These are phyloP conservation scores for Formicarius rufipectus DNA, from an alignment of 2,113 vertebrate species.

Conservation along the genomic window DNA sequence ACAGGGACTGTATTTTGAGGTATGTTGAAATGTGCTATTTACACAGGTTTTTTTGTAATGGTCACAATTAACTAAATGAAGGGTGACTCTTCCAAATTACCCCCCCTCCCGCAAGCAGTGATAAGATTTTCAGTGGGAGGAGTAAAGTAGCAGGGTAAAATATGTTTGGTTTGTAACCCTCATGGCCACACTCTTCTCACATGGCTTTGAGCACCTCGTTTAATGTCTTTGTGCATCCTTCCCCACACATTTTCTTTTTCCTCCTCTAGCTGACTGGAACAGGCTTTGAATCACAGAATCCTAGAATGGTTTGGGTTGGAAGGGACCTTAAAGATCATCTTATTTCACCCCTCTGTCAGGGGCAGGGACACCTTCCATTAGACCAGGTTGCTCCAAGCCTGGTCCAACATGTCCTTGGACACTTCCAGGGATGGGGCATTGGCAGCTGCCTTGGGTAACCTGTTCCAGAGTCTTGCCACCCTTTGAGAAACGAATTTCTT, in stretches of 20 bases:
- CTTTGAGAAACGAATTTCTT: not conserved
- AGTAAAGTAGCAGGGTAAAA: not conserved
- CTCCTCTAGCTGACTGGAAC: not conserved
- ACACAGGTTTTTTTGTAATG: not conserved
- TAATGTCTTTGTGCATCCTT: not conserved
- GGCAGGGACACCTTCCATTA: not conserved
- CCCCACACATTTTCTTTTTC: not conserved
- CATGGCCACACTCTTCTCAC: not conserved
- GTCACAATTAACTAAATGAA: not conserved
- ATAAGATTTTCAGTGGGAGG: not conserved
- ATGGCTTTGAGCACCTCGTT: not conserved
- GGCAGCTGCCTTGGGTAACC: not conserved
- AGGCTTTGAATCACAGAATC: not conserved
- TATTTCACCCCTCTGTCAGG: not conserved
- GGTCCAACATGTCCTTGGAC: not conserved
- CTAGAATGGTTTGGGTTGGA: not conserved
- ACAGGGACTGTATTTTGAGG: not conserved
- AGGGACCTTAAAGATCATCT: not conserved
- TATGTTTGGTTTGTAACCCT: not conserved
- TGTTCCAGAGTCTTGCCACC: not conserved
- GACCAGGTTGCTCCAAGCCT: not conserved
- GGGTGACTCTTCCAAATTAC: not conserved
- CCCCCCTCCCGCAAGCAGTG: not conserved
- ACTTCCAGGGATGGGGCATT: not conserved
- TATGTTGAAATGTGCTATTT: not conserved